phyloP scores from a whole-genome alignment of 2,113 vertebrate species.

The Mesocricetus auratus region DNA sequence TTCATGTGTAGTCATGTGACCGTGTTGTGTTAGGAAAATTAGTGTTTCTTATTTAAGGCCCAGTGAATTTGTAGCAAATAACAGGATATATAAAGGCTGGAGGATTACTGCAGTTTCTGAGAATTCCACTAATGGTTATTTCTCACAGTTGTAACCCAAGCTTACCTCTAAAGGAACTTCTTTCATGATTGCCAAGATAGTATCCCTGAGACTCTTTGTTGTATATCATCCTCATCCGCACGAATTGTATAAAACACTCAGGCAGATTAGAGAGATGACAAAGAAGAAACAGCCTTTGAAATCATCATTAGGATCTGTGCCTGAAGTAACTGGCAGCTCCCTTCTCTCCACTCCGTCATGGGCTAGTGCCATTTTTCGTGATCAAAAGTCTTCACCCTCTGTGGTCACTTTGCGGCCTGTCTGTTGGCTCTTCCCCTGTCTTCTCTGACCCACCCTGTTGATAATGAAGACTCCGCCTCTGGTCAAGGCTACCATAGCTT shows the following conservation, averaged over 20 bases:
- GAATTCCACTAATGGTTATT: slow-evolving; percentile 3
- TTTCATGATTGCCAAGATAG: not conserved
- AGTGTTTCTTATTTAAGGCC: not conserved
- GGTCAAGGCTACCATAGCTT: not conserved
- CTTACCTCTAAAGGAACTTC: not conserved
- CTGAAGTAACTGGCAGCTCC: not conserved
- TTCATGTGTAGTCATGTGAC: not conserved
- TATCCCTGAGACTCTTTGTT: not conserved
- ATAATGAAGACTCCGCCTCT: slow-evolving; percentile 1
- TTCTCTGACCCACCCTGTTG: not conserved
- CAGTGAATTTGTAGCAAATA: slow-evolving; percentile 53
- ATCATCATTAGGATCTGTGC: not conserved
- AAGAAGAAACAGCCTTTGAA: not conserved
- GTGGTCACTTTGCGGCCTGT: not conserved
- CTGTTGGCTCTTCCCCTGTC: not conserved
- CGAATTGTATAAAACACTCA: not conserved
- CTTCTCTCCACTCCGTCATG: not conserved
- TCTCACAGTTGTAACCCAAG: not conserved
- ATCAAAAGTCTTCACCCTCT: not conserved
- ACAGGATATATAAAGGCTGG: slow-evolving; percentile 1
- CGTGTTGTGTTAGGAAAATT: not conserved
- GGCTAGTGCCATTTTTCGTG: not conserved
- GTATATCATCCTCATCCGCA: not conserved
- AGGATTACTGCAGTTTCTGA: slow-evolving; percentile 1
- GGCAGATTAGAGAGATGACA: not conserved